Percentiles rank a stretch among this genome's conserved stretches.
Conservation (phyloP, 1,140 invertebrate genomes). For the Mercenaria mercenaria region DNA sequence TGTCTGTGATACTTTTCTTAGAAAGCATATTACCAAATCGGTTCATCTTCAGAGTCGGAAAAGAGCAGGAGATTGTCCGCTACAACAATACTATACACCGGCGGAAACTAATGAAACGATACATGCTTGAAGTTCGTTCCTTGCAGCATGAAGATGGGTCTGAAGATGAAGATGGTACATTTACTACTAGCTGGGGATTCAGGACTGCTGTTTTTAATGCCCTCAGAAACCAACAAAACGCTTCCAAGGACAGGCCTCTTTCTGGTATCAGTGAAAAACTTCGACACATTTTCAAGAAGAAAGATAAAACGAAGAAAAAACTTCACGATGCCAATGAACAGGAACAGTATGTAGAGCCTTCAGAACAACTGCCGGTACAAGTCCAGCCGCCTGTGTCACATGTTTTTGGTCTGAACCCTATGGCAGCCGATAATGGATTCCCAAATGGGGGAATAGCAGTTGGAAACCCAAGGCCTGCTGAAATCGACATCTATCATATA, state of each 20-base stretch:
- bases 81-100: slow-evolving; percentile 49
- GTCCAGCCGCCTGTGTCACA: neutral
- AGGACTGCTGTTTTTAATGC: slow-evolving; percentile 27
- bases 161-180: neutral
- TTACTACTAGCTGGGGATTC: slow-evolving; percentile 26
- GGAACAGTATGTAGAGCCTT: neutral
- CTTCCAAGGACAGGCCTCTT: neutral
- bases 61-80: slow-evolving; percentile 16
- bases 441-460: neutral
- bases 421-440: neutral
- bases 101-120: slow-evolving; percentile 55
- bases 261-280: slow-evolving; percentile 43
- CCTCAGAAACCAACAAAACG: neutral
- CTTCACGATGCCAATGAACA: neutral
- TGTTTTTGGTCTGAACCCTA: neutral
- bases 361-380: neutral
- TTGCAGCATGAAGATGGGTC: slow-evolving; percentile 42
- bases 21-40: slow-evolving; percentile 71
- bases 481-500: neutral
- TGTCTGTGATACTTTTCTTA: slow-evolving; percentile 74
- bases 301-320: neutral
- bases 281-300: neutral
- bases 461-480: neutral
- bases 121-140: slow-evolving; percentile 60
- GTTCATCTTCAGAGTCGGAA: slow-evolving; percentile 46